Base-by-base conservation (phyloP, 2,113 vertebrate species). In the Sakesphorus luctuosus region DNA sequence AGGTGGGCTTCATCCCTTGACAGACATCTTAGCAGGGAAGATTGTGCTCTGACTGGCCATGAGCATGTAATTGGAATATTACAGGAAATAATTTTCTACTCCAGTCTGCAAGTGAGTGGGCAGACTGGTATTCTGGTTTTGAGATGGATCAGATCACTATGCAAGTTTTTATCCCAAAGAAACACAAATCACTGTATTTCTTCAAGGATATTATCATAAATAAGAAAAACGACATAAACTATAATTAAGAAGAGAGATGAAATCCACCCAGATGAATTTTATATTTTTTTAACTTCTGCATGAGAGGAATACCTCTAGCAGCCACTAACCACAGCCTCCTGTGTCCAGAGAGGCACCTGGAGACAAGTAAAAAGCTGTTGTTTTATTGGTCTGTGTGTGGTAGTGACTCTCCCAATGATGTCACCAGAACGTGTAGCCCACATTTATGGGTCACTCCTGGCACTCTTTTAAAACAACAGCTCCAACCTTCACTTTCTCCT, bases 401-500 rank as follows among this genome's bases (percentile, higher is more conserved):
- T 47, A 46, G 78, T 33, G 25, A 33, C 67, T 63, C 13, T 73
- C 24, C 59, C 82, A 80, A 1, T 68, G 82, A 49, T 1, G 3
- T 43, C 72, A 53, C 62, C n/a, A 67, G 65, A 29, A 18, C 43
- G 50, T 59, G 65, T 29, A 56, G 33, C 36, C 55, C 52, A 25
- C 2, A 15, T 71, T 58, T 44, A 56, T 53, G 25, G 61, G 47
- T 84, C 73, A 68, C 79, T 84, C 61, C 36, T 72, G 4, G 46
- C 59, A 36, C 66, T 89, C 67, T 71, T 81, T 59, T 56, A 65
- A 72, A 86, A 63, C 49, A 84, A 63, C 8, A 91, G 33, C 43
- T 84, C 55, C 35, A 71, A 33, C 24, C 33, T 91, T 89, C 61
- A 71, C 38, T 74, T 90, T 89, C 59, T 80, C 26, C n/a, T 92